Percentiles rank a stretch among this genome's conserved stretches.
Conservation (phyloP, 2,888 invertebrate species). For the Trissolcus brochymenae region DNA sequence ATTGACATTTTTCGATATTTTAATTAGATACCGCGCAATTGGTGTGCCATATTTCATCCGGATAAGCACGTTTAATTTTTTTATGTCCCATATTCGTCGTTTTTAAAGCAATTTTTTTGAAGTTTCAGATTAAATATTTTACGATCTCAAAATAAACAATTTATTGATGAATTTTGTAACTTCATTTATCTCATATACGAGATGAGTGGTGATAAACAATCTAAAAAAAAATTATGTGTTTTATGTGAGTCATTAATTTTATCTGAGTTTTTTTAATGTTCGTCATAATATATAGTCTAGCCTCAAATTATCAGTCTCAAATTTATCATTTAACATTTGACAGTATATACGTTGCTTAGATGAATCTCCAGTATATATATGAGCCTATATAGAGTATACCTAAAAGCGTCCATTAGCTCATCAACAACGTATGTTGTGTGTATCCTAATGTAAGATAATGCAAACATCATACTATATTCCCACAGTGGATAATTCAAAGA, state of each 20-base stretch:
- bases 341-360: constrained; percentile 12
- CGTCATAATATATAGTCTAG: too few species aligned
- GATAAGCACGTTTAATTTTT: too few species aligned
- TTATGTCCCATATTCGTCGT: too few species aligned
- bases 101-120: too few species aligned
- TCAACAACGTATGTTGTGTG: constrained; percentile 29
- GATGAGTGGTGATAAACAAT: too few species aligned
- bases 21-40: constrained; percentile 26
- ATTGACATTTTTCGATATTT: constrained; percentile 49
- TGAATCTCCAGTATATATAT: constrained; percentile 12
- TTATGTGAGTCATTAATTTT: too few species aligned
- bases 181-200: too few species aligned
- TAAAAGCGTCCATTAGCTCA: constrained; percentile 48
- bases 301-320: background rate
- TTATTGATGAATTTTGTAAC: too few species aligned
- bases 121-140: too few species aligned
- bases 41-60: background rate
- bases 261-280: too few species aligned
- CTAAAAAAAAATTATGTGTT: too few species aligned
- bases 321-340: constrained; percentile 3
- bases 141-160: too few species aligned
- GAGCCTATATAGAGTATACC: constrained; percentile 21
- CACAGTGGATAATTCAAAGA: constrained; percentile 21
- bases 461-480: constrained; percentile 14
- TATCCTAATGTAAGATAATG: constrained; percentile 43